These are phyloP conservation scores for Drosophila peninsularis DNA, from an alignment of 2,888 invertebrate genomes.

Conservation along the genomic window DNA sequence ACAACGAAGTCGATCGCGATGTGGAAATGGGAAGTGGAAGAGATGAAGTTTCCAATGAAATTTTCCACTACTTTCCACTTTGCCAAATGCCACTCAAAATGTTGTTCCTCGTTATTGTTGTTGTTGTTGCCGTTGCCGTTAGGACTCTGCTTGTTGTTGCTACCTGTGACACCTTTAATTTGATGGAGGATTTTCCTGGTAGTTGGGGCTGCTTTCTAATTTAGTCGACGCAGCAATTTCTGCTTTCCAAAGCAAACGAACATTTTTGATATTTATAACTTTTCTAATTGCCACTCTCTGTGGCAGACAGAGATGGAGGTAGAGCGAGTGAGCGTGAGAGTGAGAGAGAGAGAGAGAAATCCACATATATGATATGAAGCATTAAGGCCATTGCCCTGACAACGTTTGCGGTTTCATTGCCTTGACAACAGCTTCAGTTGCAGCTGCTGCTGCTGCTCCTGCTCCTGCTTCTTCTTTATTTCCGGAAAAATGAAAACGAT, in stretches of 20 bases:
- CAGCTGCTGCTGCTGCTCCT: not conserved
- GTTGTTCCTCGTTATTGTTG: constrained; percentile 7
- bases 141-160: constrained; percentile 9
- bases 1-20: constrained; percentile 27
- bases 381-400: constrained; percentile 24
- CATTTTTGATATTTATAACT: constrained; percentile 35
- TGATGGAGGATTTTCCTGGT: constrained; percentile 10
- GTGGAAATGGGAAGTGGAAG: constrained; percentile 5
- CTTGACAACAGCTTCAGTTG: constrained; percentile 3
- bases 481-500: constrained; percentile 24
- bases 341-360: not conserved
- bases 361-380: constrained; percentile 12
- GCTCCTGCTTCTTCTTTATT: not conserved
- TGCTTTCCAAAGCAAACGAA: constrained; percentile 19
- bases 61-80: constrained; percentile 28
- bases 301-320: not conserved
- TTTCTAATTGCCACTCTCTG: constrained; percentile 33
- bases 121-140: constrained; percentile 2
- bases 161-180: constrained; percentile 29
- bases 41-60: constrained; percentile 30
- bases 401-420: constrained; percentile 8
- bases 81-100: constrained; percentile 11
- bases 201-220: constrained; percentile 7
- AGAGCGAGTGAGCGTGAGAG: not conserved
- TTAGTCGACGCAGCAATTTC: constrained; percentile 13